Base-by-base conservation (phyloP, 2,797 vertebrate genomes). In the Aselliscus stoliczkanus region DNA sequence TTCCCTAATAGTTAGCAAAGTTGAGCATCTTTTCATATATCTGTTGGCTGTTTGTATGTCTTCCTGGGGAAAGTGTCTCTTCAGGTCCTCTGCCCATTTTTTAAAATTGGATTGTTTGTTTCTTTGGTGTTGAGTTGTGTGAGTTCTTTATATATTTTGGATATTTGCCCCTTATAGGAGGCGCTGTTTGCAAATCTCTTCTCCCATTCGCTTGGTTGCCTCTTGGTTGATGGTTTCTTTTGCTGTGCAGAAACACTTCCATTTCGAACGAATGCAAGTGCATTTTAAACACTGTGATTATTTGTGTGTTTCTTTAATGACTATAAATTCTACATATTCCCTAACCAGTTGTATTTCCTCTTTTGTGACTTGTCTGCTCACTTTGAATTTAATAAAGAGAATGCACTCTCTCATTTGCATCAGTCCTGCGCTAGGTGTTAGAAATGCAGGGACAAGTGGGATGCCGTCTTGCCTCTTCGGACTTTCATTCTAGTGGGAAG, bases 221-320 rank as follows among this genome's bases (percentile, higher is more conserved):
- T 54, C 52, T 54, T 54, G 20, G 52, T 54, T 54, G 52, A 21
- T 54, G 18, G 52, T 54, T 54, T 54, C 52, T 54, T 54, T 54
- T 20, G 52, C 52, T 54, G 52, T 21, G 20, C 18, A 54, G 52
- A 54, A 54, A 3, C 25, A 1, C 13, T 67, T 91, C 65, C 64
- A 18, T 70, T 70, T 67, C 7, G 21, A 52, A 10, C 1, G 23
- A 52, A 17, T 15, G 5, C 67, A 17, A 62, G 15, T 37, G 5
- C 0, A 0, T 15, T 79, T 58, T 12, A 5, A 58, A 52, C 25
- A 23, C 25, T 0, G 67, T 0, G 67, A 67, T 18, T 8, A 1
- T 31, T 21, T 58, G 72, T 72, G 18, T 58, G 1, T 69, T 94
- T 84, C 62, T 84, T 58, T 50, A 52, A 29, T 31, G 34, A 37